Conservation (phyloP, 2,113 vertebrate genomes). For the Platycercus adscitus region DNA sequence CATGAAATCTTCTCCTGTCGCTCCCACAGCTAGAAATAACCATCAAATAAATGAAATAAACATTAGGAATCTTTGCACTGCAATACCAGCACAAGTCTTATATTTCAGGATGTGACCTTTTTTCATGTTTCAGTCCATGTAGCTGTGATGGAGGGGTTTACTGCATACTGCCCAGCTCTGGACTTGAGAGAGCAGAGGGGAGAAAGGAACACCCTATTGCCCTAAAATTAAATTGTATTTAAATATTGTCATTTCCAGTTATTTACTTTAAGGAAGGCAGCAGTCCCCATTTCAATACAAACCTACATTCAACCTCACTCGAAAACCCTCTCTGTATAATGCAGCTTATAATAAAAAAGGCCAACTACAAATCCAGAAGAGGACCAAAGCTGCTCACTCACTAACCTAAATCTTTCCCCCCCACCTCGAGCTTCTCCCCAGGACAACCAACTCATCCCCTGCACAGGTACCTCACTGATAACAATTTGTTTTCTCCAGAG, state of each 20-base stretch:
- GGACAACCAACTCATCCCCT: neutral
- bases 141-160: neutral
- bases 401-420: neutral
- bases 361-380: neutral
- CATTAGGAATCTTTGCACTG: neutral
- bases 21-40: neutral
- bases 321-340: neutral
- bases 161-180: neutral
- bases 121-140: neutral
- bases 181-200: neutral
- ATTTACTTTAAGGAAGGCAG: neutral
- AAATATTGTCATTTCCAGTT: neutral
- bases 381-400: neutral
- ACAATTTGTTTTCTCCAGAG: neutral
- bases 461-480: neutral
- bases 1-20: neutral
- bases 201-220: neutral
- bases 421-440: neutral
- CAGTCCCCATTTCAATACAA: neutral
- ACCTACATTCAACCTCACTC: neutral
- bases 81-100: neutral
- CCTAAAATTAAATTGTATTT: neutral
- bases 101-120: neutral
- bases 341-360: neutral
- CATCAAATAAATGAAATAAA: neutral